These are phyloP conservation scores for Galemys pyrenaicus DNA, from an alignment of 2,113 vertebrate species.

Conservation along the genomic window DNA sequence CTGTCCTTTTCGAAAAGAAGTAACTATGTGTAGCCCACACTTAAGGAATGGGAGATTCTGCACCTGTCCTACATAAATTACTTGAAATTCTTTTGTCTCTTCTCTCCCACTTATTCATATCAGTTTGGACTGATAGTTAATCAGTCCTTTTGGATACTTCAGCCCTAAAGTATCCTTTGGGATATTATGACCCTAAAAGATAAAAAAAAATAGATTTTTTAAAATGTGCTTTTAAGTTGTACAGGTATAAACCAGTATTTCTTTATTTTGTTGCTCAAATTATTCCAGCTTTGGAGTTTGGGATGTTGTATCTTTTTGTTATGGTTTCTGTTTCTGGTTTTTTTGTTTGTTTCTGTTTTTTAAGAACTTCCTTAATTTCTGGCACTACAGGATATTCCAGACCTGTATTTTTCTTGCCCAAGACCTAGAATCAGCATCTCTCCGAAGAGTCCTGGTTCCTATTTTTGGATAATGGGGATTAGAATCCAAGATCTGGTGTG, in stretches of 20 bases:
- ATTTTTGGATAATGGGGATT: not conserved
- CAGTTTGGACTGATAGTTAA: not conserved
- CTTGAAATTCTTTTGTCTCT: not conserved
- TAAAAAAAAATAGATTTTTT: no score
- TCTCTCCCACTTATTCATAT: not conserved
- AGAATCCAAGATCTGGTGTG: not conserved
- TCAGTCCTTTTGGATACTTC: not conserved
- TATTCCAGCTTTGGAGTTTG: not conserved
- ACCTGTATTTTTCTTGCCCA: not conserved
- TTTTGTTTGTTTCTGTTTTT: not conserved
- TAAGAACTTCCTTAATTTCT: not conserved
- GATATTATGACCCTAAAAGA: no score
- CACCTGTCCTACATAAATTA: no score
- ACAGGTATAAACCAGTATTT: not conserved
- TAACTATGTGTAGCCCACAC: not conserved
- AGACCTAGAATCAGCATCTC: not conserved
- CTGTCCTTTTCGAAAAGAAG: not conserved
- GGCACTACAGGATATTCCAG: not conserved
- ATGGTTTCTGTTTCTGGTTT: not conserved
- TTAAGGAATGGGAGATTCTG: accelerated
- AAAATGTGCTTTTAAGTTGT: no score
- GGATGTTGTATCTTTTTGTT: not conserved
- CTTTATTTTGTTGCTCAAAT: not conserved
- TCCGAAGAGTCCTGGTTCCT: not conserved
- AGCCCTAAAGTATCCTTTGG: no score